Evolutionary conservation across 2,888 invertebrate genomes (phyloP).

Genomic region (Andricus quercusramuli): DNA sequence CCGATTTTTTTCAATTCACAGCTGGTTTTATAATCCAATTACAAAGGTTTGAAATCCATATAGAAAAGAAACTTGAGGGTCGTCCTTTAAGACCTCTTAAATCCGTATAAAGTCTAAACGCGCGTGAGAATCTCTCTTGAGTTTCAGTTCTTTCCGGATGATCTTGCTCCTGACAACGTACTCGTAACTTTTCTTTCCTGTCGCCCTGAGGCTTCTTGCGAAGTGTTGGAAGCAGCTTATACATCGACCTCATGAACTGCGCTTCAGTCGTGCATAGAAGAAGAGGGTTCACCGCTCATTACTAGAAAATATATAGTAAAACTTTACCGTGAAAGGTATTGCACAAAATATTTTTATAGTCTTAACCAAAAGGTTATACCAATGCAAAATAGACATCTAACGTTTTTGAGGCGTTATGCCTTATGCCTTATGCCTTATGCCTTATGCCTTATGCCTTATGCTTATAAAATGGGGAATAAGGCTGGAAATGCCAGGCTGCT

Average conservation of each 20-base stretch:
- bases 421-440: not conserved
- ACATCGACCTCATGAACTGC: not conserved
- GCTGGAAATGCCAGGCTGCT: not conserved
- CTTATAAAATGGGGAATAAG: conserved; percentile 19
- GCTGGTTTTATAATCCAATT: too few species aligned
- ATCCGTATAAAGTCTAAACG: too few species aligned
- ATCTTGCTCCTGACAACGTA: not conserved
- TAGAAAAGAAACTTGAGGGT: too few species aligned
- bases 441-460: not conserved
- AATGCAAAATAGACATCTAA: not conserved
- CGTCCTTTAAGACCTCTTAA: too few species aligned
- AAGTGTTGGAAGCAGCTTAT: not conserved
- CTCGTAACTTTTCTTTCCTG: not conserved
- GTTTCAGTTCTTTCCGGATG: not conserved
- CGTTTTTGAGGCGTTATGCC: not conserved
- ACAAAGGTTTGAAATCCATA: too few species aligned
- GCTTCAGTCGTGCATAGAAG: not conserved
- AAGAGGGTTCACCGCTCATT: not conserved
- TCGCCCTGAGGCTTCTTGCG: not conserved
- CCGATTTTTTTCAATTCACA: too few species aligned
- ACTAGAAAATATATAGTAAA: not conserved
- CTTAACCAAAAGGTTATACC: not conserved
- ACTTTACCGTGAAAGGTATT: not conserved
- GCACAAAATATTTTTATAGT: not conserved
- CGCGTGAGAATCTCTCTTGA: not conserved